Base-by-base conservation (phyloP, 1,140 invertebrate genomes). In the Calephelis virginiensis region DNA sequence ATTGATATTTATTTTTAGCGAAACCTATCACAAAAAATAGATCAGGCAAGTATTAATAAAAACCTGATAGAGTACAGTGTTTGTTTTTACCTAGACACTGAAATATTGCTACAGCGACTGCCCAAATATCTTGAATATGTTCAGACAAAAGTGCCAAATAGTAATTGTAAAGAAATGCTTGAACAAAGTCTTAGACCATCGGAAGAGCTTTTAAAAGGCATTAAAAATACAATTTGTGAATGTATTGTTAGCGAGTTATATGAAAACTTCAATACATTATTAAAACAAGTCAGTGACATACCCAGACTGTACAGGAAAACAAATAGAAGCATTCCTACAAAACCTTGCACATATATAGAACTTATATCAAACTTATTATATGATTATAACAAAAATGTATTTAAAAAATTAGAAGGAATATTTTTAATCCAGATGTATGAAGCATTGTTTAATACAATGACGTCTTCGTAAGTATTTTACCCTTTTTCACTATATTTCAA, bases 281-380 rank as follows among this genome's bases (percentile, higher is more conserved):
- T 95, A 67, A 94, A 95, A 80, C 94, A 95, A 93, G 97, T 98
- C 4, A 96, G 94, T 73, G 97, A 99, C 81, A 97, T 99, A 92
- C 98, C 98, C 43, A 93, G 98, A 73, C 90, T 98, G 45, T 99
- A 98, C 86, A 93, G 98, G 76, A 94, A 97, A 82, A 99, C 98
- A 0, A 99, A 99, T 89, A 93, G 97, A 74, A 97, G 97, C 74
- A 92, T 95, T 53, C 97, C 97, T 0, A 94, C 94, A 1, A 95
- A 95, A 77, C 93, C 95, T 59, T 97, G 96, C 66, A 82, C 92
- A 38, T 98, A 98, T 85, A 94, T 98, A 47, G 93, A 94, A 40
- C 92, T 93, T 70, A 92, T 96, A 75, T 77, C 97, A 1, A 92
- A 92, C 61, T 92, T 94, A 8, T 85, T 96, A 6, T 86, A 92